These are phyloP conservation scores for Melieria picta DNA, from an alignment of 2,888 invertebrate species.

Conservation along the genomic window DNA sequence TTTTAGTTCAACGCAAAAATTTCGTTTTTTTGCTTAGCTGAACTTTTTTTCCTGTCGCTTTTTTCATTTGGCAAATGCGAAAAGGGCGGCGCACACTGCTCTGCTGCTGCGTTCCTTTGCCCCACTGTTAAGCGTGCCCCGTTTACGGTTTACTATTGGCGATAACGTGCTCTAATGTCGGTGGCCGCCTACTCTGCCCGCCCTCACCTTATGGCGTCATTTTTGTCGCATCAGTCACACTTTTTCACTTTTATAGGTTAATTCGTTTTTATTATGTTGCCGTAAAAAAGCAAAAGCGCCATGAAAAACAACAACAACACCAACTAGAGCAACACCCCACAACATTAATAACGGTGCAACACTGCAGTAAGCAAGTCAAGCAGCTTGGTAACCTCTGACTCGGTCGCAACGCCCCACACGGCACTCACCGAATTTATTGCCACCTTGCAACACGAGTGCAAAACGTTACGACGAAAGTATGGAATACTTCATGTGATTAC, in stretches of 20 bases:
- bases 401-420: too few relatives aligned
- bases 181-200: constrained; percentile 12
- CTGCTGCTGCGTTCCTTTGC: constrained; percentile 6
- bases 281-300: constrained; percentile 7
- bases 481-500: too few relatives aligned
- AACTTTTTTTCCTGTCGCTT: not conserved
- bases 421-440: too few relatives aligned
- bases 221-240: constrained; percentile 36
- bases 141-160: too few relatives aligned
- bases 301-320: too few relatives aligned
- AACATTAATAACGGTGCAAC: too few relatives aligned
- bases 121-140: not conserved
- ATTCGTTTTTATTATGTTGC: constrained; percentile 61
- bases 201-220: constrained; percentile 38
- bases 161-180: too few relatives aligned
- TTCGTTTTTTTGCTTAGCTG: not conserved
- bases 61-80: not conserved
- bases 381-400: too few relatives aligned
- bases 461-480: too few relatives aligned
- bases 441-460: too few relatives aligned
- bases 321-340: too few relatives aligned
- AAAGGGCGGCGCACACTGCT: constrained; percentile 21
- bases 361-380: too few relatives aligned
- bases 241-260: constrained; percentile 59
- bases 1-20: not conserved